These are phyloP conservation scores for Euura lappo DNA, from an alignment of 1,140 invertebrate genomes.

Conservation along the genomic window DNA sequence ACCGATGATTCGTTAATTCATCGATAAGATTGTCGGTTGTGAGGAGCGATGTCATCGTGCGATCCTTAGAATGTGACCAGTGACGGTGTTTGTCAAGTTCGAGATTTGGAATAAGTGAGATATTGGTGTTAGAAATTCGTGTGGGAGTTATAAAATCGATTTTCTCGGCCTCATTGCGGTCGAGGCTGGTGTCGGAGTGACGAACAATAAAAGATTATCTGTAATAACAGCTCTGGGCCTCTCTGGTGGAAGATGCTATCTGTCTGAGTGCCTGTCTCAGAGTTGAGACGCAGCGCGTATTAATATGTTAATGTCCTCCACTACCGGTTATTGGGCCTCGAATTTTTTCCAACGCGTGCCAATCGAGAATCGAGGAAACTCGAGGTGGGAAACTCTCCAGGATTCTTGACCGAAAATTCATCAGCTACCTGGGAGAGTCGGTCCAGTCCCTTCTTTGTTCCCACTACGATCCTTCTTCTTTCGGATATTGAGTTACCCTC, in stretches of 20 bases:
- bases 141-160: too few relatives aligned
- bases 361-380: slow-evolving; percentile 14
- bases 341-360: slow-evolving; percentile 18
- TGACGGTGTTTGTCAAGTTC: too few relatives aligned
- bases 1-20: background rate
- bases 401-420: slow-evolving; percentile 19
- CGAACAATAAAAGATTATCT: slow-evolving; percentile 29
- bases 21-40: background rate
- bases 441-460: background rate
- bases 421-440: slow-evolving; percentile 12
- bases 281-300: slow-evolving; percentile 38
- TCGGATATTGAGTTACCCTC: background rate
- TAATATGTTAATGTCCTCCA: slow-evolving; percentile 53
- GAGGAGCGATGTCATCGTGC: too few relatives aligned
- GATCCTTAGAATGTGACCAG: too few relatives aligned
- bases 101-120: too few relatives aligned
- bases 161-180: background rate
- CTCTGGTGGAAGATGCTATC: slow-evolving; percentile 31
- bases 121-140: too few relatives aligned
- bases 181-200: slow-evolving; percentile 8
- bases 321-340: slow-evolving; percentile 43
- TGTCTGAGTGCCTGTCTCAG: slow-evolving; percentile 29
- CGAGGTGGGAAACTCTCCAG: background rate
- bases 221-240: slow-evolving; percentile 30
- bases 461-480: slow-evolving; percentile 10